phyloP scores from a whole-genome alignment of 2,113 vertebrate species.

The Todiramphus saurophagus region DNA sequence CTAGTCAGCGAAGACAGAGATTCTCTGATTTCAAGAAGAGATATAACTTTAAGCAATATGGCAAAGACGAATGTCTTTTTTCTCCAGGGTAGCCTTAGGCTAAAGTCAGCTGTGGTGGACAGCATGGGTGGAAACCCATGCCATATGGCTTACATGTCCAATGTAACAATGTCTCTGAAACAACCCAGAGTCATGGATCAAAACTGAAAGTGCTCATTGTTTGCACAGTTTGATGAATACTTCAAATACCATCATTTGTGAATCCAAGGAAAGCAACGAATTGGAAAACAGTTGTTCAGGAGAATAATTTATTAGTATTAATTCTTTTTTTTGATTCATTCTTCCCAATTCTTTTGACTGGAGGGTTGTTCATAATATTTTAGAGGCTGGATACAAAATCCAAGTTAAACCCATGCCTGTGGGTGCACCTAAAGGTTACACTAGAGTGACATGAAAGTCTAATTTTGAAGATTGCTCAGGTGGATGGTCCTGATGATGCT shows the following conservation, averaged over 20 bases:
- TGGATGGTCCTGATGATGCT: rapidly evolving
- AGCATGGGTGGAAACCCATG: not conserved
- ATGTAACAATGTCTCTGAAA: not conserved
- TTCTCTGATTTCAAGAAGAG: not conserved
- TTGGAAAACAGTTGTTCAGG: not conserved
- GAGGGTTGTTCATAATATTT: not conserved
- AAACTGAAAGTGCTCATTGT: not conserved
- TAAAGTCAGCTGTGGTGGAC: not conserved
- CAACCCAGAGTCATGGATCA: not conserved
- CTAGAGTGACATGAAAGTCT: not conserved
- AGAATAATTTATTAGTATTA: not conserved
- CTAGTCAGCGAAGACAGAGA: not conserved
- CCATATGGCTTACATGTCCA: not conserved
- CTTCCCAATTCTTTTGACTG: not conserved
- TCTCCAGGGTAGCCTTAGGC: not conserved
- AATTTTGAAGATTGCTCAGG: not conserved
- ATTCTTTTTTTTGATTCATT: not conserved
- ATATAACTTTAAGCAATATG: not conserved
- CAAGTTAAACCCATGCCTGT: not conserved
- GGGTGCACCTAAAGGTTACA: not conserved
- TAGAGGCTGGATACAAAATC: not conserved
- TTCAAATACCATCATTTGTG: not conserved
- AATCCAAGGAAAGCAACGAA: not conserved
- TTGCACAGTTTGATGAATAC: not conserved
- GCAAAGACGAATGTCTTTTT: not conserved